Evolutionary conservation across 2,113 vertebrate species (phyloP).

Genomic region (Catharus minimus): DNA sequence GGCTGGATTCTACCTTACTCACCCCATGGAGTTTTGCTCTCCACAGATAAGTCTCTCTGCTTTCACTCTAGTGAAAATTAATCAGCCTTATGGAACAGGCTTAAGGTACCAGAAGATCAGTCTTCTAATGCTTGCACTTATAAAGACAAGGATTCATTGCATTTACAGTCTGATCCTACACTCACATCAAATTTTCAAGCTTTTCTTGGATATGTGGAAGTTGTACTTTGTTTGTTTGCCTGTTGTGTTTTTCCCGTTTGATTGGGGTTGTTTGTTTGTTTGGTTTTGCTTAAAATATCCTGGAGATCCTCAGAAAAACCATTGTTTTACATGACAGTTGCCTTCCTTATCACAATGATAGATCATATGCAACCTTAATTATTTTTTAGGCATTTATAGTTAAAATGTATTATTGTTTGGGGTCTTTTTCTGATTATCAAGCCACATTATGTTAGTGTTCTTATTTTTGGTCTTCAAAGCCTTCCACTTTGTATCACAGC

Average conservation of each 20-base stretch:
- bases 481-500: neutral
- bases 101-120: neutral
- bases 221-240: neutral
- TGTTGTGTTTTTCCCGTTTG: neutral
- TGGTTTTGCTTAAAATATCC: neutral
- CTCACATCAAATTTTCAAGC: neutral
- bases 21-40: neutral
- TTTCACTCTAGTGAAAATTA: neutral
- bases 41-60: neutral
- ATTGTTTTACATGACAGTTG: neutral
- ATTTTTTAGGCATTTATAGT: neutral
- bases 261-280: neutral
- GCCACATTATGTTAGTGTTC: neutral
- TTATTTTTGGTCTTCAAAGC: neutral
- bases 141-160: neutral
- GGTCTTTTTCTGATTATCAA: neutral
- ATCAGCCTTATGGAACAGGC: neutral
- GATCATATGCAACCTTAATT: neutral
- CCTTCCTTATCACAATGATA: neutral
- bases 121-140: neutral
- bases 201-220: neutral
- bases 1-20: slow-evolving; percentile 15
- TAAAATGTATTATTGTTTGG: neutral
- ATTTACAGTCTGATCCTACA: neutral
- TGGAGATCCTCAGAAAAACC: neutral